Conservation (phyloP, 2,888 invertebrate genomes). For the Tiliacea citrago region DNA sequence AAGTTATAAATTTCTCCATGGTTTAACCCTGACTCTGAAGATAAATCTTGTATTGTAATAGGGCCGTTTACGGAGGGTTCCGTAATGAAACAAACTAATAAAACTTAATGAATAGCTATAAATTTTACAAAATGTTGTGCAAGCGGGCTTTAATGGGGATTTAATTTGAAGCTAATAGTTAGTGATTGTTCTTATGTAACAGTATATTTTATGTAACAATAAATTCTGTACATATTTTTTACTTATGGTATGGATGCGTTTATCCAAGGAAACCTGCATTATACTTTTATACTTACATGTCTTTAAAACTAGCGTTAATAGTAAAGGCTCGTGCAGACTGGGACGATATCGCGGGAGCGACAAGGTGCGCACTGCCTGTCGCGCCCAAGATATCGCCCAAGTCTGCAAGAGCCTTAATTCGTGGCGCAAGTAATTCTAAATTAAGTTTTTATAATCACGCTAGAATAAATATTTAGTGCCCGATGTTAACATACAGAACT, state of each 20-base stretch:
- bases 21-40: neutral
- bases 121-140: neutral
- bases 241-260: neutral
- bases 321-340: neutral
- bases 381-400: no score
- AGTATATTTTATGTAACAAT: neutral
- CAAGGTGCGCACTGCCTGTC: no score
- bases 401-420: neutral
- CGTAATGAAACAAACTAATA: neutral
- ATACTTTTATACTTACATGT: neutral
- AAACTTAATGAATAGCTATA: neutral
- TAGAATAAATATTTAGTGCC: neutral
- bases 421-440: neutral
- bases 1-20: neutral
- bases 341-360: no score
- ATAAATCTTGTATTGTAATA: neutral
- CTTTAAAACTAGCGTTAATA: neutral
- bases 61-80: neutral
- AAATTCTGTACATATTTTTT: neutral
- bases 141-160: neutral
- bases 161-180: neutral
- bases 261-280: neutral
- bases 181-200: conserved; percentile 1
- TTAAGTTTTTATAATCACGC: neutral
- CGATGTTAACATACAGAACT: neutral